Evolutionary conservation across 2,113 vertebrate genomes (phyloP).

Genomic region (Corydoras maculifer): DNA sequence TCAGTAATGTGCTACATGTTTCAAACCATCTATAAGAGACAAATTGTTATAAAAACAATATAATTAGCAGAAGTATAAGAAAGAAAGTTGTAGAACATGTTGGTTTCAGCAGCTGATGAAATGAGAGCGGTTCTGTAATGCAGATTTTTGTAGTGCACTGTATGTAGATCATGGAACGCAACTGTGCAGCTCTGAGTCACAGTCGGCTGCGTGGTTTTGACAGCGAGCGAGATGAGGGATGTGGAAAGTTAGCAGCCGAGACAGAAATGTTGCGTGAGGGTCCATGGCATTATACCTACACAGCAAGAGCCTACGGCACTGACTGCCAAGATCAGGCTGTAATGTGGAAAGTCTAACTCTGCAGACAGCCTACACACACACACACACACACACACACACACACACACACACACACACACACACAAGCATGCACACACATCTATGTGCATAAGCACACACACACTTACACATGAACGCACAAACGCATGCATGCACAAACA

Average conservation of each 20-base stretch:
- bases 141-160: neutral
- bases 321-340: slow-evolving; percentile 12
- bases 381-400: too few species aligned
- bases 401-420: neutral
- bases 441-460: too few species aligned
- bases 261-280: slow-evolving; percentile 28
- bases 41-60: too few species aligned
- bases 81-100: too few species aligned
- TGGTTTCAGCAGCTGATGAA: neutral
- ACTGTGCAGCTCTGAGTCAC: slow-evolving; percentile 5
- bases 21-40: too few species aligned
- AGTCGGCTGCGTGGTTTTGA: slow-evolving; percentile 14
- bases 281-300: slow-evolving; percentile 21
- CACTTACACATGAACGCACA: too few species aligned
- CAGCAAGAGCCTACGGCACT: slow-evolving; percentile 8
- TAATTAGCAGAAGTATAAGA: neutral
- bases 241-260: slow-evolving; percentile 23
- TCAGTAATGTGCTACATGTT: too few species aligned
- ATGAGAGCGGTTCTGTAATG: neutral
- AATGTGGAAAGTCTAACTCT: neutral
- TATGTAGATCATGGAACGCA: neutral
- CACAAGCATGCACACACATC: too few species aligned
- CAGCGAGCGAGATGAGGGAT: slow-evolving; percentile 16
- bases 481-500: too few species aligned
- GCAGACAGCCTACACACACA: neutral